phyloP scores from a whole-genome alignment of 2,797 vertebrate genomes.

The Octomys mimax region DNA sequence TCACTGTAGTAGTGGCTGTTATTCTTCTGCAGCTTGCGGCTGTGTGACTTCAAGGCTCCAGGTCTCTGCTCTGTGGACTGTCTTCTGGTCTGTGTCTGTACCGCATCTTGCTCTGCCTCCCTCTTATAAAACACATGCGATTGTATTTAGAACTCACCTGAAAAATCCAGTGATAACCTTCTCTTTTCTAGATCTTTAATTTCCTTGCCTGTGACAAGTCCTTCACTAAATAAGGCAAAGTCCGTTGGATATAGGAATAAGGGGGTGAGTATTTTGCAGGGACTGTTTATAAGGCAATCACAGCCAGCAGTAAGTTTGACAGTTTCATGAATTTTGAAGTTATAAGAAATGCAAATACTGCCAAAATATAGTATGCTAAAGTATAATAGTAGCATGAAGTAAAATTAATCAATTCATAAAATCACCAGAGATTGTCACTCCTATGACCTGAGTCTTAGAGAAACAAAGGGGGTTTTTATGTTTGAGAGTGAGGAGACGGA shows the following conservation, averaged over 20 bases:
- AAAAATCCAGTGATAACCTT: neutral
- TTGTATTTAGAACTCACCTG: neutral
- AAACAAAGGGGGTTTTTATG: neutral
- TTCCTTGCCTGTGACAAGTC: neutral
- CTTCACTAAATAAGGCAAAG: neutral
- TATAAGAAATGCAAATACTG: neutral
- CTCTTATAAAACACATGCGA: neutral
- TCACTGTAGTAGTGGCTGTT: neutral
- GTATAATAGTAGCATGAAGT: neutral
- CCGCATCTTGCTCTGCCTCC: neutral
- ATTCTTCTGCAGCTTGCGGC: neutral
- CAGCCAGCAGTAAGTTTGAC: neutral
- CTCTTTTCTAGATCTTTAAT: neutral
- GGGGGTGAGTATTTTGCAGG: neutral
- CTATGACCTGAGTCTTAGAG: neutral
- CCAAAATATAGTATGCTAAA: neutral
- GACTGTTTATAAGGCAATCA: neutral
- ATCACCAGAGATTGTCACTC: neutral
- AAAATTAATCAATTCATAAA: constrained; percentile 11
- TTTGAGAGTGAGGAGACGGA: neutral
- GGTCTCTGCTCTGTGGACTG: neutral
- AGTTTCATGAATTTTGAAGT: neutral
- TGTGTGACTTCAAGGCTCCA: neutral
- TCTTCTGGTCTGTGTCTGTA: neutral
- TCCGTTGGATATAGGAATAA: neutral